phyloP scores from a whole-genome alignment of 2,797 vertebrate species.

The Centropyge bicolor region DNA sequence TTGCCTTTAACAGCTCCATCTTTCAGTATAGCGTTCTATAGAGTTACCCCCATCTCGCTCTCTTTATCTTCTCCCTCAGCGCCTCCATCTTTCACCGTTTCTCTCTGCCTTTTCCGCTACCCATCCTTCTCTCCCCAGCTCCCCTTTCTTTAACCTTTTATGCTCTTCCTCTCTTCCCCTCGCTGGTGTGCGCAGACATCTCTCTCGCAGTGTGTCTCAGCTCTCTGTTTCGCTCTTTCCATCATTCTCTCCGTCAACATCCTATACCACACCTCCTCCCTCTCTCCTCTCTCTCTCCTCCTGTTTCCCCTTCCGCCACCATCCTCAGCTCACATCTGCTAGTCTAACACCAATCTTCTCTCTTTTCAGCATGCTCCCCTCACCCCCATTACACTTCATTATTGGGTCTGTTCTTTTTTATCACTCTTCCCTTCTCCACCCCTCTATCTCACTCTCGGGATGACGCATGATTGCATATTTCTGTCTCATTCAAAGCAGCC shows the following conservation, averaged over 20 bases:
- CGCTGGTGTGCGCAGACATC: conserved; percentile 23
- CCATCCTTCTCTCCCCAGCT: conserved; percentile 43
- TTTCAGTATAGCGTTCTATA: conserved; percentile 47
- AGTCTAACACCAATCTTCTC: conserved; percentile 66
- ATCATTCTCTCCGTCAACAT: conserved; percentile 59
- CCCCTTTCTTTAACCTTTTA: conserved; percentile 72
- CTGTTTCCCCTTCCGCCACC: conserved; percentile 17
- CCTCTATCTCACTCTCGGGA: conserved; percentile 59
- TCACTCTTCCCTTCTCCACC: conserved; percentile 47
- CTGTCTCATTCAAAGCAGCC: conserved; percentile 64
- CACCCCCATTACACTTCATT: conserved; percentile 73
- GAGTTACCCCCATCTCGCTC: conserved; percentile 56
- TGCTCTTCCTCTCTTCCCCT: conserved; percentile 46
- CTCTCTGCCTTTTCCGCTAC: conserved; percentile 52
- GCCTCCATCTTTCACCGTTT: conserved; percentile 65
- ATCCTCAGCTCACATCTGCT: conserved; percentile 70
- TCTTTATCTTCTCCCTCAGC: conserved; percentile 64
- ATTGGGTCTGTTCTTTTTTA: conserved; percentile 60
- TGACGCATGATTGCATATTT: conserved; percentile 74
- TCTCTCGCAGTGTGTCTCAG: conserved; percentile 29
- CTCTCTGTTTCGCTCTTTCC: conserved; percentile 53
- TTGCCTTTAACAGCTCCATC: conserved; percentile 54
- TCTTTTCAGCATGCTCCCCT: conserved; percentile 60
- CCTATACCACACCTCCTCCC: conserved; percentile 55
- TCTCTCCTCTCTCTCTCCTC: conserved; percentile 28